Percentiles rank a stretch among this genome's conserved stretches.
phyloP scores from a whole-genome alignment of 2,888 invertebrate species.

The Folsomia candida region DNA sequence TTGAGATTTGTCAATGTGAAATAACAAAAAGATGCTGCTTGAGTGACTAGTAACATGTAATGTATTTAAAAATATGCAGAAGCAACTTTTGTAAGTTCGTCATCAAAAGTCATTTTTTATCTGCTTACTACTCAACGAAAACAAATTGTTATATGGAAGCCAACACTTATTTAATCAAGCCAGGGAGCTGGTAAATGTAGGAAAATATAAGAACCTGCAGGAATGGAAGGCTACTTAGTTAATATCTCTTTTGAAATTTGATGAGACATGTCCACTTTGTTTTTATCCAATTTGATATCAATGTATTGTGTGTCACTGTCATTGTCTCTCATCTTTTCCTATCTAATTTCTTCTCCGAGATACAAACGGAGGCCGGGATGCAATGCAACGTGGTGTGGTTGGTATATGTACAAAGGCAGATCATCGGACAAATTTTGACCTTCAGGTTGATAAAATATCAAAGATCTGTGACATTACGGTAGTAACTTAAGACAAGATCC shows the following conservation, averaged over 20 bases:
- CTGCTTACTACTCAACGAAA: neutral
- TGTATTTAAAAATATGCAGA: conserved; percentile 12
- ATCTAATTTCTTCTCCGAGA: neutral
- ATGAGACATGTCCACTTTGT: conserved; percentile 16
- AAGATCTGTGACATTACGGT: neutral
- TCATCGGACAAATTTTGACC: neutral
- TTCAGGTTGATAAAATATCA: neutral
- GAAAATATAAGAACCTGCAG: too few species aligned
- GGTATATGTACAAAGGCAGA: too few species aligned
- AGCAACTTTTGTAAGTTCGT: conserved; percentile 12
- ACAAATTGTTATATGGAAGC: neutral
- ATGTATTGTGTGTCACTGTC: conserved; percentile 15
- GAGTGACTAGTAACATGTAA: conserved; percentile 19
- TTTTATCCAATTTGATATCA: conserved; percentile 23
- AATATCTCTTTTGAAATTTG: conserved; percentile 2
- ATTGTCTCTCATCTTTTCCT: conserved; percentile 11
- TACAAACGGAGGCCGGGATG: too few species aligned
- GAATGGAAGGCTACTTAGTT: too few species aligned
- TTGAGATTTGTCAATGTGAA: conserved; percentile 13
- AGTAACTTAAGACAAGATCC: neutral
- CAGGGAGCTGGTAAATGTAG: neutral
- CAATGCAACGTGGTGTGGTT: too few species aligned
- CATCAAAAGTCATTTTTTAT: neutral
- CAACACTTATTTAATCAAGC: neutral
- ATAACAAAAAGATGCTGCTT: conserved; percentile 8